A percentile compares a stretch with the other conserved stretches of the same genome.
phyloP scores from a whole-genome alignment of 2,888 invertebrate species.

The Drosophila histrio region DNA sequence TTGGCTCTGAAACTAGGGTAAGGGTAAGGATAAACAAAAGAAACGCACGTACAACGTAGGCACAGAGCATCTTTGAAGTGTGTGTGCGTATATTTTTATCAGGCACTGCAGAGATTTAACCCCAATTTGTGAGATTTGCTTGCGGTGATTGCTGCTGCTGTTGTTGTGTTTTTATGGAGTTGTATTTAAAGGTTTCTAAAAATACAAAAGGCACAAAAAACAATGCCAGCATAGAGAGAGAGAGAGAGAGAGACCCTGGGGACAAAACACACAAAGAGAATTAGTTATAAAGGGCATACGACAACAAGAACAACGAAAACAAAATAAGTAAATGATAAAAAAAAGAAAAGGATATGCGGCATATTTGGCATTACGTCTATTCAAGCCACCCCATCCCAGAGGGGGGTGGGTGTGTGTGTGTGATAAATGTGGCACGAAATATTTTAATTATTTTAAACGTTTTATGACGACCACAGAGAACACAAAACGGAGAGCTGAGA shows the following conservation, averaged over 20 bases:
- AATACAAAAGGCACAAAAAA: conserved; percentile 70
- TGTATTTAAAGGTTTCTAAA: conserved; percentile 77
- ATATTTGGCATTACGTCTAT: conserved; percentile 66
- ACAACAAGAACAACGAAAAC: conserved; percentile 21
- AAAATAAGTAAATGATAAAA: conserved; percentile 22
- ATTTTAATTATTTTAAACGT: conserved; percentile 83
- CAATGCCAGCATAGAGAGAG: conserved; percentile 35
- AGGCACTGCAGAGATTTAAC: conserved; percentile 78
- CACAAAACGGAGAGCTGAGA: neutral
- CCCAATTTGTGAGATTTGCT: conserved; percentile 81
- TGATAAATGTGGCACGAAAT: conserved; percentile 82
- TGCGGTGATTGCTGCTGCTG: conserved; percentile 69
- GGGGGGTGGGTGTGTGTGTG: conserved; percentile 38
- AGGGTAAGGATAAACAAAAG: conserved; percentile 75
- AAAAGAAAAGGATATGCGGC: conserved; percentile 64
- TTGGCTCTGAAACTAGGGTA: conserved; percentile 52
- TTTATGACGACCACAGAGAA: conserved; percentile 72
- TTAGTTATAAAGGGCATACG: conserved; percentile 71
- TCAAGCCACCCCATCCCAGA: conserved; percentile 20
- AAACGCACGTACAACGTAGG: conserved; percentile 49
- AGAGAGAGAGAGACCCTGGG: conserved; percentile 41
- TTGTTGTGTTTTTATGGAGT: conserved; percentile 56
- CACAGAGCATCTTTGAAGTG: conserved; percentile 62
- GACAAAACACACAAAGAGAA: conserved; percentile 60
- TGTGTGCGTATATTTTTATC: conserved; percentile 77